Evolutionary conservation across 2,113 vertebrate species (phyloP), one percentile per base, ranked within the genome.

Genomic region (Cyprinodon tularosa): DNA sequence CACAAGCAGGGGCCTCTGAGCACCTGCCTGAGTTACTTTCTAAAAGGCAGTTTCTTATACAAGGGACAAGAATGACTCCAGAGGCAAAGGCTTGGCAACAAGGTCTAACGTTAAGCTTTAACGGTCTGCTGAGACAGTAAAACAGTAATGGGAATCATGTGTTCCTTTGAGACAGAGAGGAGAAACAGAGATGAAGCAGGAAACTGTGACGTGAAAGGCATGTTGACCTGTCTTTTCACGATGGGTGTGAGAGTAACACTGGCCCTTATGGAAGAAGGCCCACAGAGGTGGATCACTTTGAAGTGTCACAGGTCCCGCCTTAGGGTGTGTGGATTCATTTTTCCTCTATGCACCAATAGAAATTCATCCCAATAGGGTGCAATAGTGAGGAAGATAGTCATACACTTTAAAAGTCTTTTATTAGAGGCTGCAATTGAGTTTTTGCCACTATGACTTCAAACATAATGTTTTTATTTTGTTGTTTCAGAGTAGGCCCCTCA

Each of bases 131-230:
- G 84, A 84, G 83, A 89, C 84, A 90, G 86, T 92, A 84, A 93
- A 90, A 89, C 71, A 39, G 74, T 91, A 92, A 91, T 91, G 76
- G 86, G 81, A 84, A 84, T 92, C 90, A 89, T 92, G 87, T 93
- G 86, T 89, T 86, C 86, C 76, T 84, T 74, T 77, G 81, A 20
- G 62, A 53, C 70, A 80, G 47, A 73, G 78, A 40, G 42, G 65
- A 78, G 71, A 66, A 73, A 48, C 47, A 66, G 69, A 48, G 70
- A 73, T 71, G 75, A 71, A 82, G 50, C 76, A 84, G 84, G 86
- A 88, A 87, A 81, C 57, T 6, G 62, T 74, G 84, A 90, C 74
- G 80, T 70, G 86, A 50, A 80, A 86, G 76, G 85, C 77, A 72
- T 17, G 57, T 73, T 79, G 87, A 84, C 79, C 85, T 84, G 59